phyloP scores from a whole-genome alignment of 1,140 invertebrate genomes.

The Zaprionus gabonicus region DNA sequence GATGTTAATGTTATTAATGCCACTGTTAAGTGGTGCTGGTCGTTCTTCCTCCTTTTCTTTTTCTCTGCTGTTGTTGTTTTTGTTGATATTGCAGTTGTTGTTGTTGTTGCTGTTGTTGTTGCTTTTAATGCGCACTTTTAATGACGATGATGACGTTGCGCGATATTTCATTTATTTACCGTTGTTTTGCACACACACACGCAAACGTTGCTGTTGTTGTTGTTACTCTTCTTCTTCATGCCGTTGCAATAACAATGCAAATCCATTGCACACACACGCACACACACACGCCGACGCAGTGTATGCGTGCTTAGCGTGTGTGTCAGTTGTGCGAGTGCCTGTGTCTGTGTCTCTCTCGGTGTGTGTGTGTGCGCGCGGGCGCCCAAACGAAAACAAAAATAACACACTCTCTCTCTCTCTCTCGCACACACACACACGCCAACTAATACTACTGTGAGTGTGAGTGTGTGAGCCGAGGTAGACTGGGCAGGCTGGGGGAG shows the following conservation, averaged over 20 bases:
- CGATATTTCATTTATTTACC: slow-evolving; percentile 27
- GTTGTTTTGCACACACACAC: slow-evolving; percentile 23
- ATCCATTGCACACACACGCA: slow-evolving; percentile 47
- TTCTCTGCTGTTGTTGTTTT: slow-evolving; percentile 6
- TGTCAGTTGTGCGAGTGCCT: background rate
- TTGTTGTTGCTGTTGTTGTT: slow-evolving; percentile 17
- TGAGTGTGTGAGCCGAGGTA: background rate
- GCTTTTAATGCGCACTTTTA: slow-evolving; percentile 17
- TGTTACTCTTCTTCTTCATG: background rate
- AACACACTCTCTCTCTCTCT: slow-evolving; percentile 19
- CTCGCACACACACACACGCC: slow-evolving; percentile 21
- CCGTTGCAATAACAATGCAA: slow-evolving; percentile 36
- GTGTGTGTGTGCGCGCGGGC: slow-evolving; percentile 40
- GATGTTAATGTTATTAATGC: slow-evolving; percentile 24
- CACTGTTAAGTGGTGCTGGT: slow-evolving; percentile 40
- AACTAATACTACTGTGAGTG: background rate
- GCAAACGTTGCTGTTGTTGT: background rate
- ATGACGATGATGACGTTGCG: slow-evolving; percentile 35
- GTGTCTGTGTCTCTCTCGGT: background rate
- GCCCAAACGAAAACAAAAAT: slow-evolving; percentile 40
- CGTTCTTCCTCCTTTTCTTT: slow-evolving; percentile 18
- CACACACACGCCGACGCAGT: slow-evolving; percentile 2
- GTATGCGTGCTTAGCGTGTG: background rate
- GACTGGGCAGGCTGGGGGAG: background rate
- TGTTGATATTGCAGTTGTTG: slow-evolving; percentile 29